phyloP scores from a whole-genome alignment of 1,140 invertebrate species.

The Drosophila parvula region DNA sequence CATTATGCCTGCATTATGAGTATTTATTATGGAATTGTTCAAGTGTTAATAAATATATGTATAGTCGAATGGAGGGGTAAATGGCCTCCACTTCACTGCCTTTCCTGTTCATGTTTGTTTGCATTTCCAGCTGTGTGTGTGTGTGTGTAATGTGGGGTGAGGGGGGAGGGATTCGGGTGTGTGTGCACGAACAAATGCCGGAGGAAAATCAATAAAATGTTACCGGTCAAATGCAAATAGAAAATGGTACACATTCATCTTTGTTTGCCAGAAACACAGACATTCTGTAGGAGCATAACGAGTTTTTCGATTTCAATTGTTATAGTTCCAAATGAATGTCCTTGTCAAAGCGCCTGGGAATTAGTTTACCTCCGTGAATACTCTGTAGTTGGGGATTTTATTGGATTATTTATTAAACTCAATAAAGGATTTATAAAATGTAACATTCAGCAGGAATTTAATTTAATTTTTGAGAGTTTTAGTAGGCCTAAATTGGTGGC shows the following conservation, averaged over 20 bases:
- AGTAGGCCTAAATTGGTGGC: no score
- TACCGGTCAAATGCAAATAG: slow-evolving; percentile 65
- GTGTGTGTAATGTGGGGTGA: no score
- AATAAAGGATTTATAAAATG: not conserved
- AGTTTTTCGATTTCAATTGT: slow-evolving; percentile 52
- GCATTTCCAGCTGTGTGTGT: slow-evolving; percentile 10
- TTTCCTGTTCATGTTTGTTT: slow-evolving; percentile 36
- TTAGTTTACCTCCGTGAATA: slow-evolving; percentile 23
- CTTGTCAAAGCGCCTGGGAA: slow-evolving; percentile 34
- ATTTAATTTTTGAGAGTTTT: not conserved
- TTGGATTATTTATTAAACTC: slow-evolving; percentile 13
- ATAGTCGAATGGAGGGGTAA: slow-evolving; percentile 9
- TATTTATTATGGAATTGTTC: slow-evolving; percentile 48
- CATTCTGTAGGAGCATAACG: slow-evolving; percentile 38
- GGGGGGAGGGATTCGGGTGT: not conserved
- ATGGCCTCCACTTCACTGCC: slow-evolving; percentile 13
- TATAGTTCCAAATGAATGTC: slow-evolving; percentile 30
- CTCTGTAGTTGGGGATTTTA: slow-evolving; percentile 1
- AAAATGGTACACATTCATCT: slow-evolving; percentile 50
- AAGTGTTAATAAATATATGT: slow-evolving; percentile 62
- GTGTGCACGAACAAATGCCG: slow-evolving; percentile 29
- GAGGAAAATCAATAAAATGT: slow-evolving; percentile 68
- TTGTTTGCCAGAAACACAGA: slow-evolving; percentile 53
- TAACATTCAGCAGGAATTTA: not conserved
- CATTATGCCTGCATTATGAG: slow-evolving; percentile 48